Evolutionary conservation across 2,797 vertebrate species (phyloP).

Genomic region (Schizothorax lantsangensis): DNA sequence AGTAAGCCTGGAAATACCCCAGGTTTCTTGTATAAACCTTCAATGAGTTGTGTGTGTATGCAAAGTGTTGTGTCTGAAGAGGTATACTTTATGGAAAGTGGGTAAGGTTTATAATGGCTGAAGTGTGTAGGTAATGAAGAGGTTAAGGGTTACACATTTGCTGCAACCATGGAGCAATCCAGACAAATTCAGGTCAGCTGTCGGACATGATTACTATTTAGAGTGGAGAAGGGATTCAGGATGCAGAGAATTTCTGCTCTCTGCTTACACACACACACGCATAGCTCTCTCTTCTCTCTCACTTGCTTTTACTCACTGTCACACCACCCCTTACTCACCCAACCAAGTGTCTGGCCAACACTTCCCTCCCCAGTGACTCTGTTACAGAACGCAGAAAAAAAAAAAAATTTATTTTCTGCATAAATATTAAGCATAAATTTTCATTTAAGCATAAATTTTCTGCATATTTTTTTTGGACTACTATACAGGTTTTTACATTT

Average conservation of each 20-base stretch:
- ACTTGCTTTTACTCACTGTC: background rate
- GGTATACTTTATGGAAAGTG: background rate
- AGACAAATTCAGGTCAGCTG: conserved; percentile 67
- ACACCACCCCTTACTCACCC: background rate
- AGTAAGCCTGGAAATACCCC: background rate
- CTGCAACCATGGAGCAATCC: conserved; percentile 37
- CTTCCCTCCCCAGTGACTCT: background rate
- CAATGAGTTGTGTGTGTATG: background rate
- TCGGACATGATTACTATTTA: conserved; percentile 57
- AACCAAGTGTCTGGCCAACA: conserved; percentile 11
- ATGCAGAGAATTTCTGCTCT: conserved; percentile 45
- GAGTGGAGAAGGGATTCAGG: conserved; percentile 42
- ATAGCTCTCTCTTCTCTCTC: background rate
- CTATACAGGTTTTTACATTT: background rate
- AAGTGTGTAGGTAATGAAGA: conserved; percentile 20
- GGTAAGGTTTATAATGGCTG: conserved; percentile 6
- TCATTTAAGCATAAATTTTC: background rate
- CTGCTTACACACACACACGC: conserved; percentile 27
- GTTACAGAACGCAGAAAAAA: background rate
- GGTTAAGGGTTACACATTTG: conserved; percentile 25
- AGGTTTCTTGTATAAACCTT: background rate
- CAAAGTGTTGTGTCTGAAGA: conserved; percentile 6
- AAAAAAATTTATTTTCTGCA: background rate
- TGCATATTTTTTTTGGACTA: background rate
- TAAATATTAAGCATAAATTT: too few relatives aligned